Percentiles rank a stretch among this genome's conserved stretches.
phyloP scores from a whole-genome alignment of 2,113 vertebrate genomes.

The Scomber japonicus region DNA sequence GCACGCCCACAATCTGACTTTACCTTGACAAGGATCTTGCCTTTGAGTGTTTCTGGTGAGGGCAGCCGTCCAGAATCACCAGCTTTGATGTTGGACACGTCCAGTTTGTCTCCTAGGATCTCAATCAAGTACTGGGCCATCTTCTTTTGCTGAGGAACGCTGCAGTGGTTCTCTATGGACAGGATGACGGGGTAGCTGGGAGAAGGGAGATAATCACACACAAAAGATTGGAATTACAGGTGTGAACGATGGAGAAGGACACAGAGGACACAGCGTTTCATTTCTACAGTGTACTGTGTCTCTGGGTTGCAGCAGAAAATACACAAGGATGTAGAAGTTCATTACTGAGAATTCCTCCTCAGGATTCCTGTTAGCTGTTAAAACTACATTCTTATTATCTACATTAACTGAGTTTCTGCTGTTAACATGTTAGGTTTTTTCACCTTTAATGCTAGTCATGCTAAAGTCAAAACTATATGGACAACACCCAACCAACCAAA shows the following conservation, averaged over 20 bases:
- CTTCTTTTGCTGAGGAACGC: slow-evolving; percentile 96
- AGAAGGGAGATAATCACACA: slow-evolving; percentile 25
- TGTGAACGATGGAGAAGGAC: background rate
- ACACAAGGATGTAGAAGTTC: background rate
- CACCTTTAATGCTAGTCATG: no score
- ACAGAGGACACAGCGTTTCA: background rate
- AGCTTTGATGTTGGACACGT: slow-evolving; percentile 87
- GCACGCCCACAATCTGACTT: background rate
- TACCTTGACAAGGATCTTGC: slow-evolving; percentile 98
- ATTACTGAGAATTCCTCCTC: background rate
- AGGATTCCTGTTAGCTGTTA: no score
- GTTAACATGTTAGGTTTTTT: no score
- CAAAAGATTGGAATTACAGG: background rate
- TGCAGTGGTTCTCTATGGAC: slow-evolving; percentile 99
- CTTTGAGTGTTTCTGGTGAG: slow-evolving; percentile 91
- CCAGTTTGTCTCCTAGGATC: slow-evolving; percentile 94
- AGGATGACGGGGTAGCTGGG: slow-evolving; percentile 95
- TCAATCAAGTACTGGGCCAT: slow-evolving; percentile 95
- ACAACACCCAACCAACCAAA: no score
- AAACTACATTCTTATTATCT: no score
- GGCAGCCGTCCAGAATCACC: slow-evolving; percentile 88
- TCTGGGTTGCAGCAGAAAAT: background rate
- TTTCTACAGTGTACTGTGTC: background rate
- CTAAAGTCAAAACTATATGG: no score
- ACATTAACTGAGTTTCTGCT: no score